Conservation (phyloP, 1,140 invertebrate species). For the Pogonognathellus flavescens region DNA sequence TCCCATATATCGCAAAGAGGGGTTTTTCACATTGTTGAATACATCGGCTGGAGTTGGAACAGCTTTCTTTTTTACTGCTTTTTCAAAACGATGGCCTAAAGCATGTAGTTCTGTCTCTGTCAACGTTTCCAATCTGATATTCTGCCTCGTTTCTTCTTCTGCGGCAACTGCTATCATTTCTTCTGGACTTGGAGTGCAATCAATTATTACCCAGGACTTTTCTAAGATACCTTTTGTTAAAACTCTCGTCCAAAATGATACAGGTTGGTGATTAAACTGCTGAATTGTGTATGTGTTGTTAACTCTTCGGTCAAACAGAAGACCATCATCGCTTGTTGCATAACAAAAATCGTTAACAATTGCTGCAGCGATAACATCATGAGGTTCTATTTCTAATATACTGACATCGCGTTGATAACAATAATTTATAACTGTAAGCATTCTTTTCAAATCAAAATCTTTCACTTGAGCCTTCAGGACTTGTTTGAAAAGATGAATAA, state of each 20-base stretch:
- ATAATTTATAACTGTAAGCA: constrained; percentile 70
- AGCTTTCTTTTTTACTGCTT: neutral
- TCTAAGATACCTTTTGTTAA: constrained; percentile 27
- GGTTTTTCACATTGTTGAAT: neutral
- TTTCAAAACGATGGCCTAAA: neutral
- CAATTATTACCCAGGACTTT: constrained; percentile 24
- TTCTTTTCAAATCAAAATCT: constrained; percentile 81
- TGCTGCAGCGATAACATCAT: constrained; percentile 3
- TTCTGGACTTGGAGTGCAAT: neutral
- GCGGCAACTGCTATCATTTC: neutral
- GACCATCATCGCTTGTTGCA: constrained; percentile 27
- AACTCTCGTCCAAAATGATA: constrained; percentile 40
- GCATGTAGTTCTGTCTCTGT: neutral
- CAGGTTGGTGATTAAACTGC: constrained; percentile 37
- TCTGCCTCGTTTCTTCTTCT: neutral
- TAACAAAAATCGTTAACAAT: constrained; percentile 48
- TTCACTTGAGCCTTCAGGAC: constrained; percentile 73
- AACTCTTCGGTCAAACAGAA: constrained; percentile 46
- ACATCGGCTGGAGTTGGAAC: neutral
- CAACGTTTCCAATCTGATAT: neutral
- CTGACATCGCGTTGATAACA: constrained; percentile 11
- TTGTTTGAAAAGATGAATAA: constrained; percentile 75
- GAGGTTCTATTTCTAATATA: constrained; percentile 1
- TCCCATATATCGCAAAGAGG: neutral
- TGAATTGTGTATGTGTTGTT: constrained; percentile 47